Evolutionary conservation across 2,113 vertebrate genomes (phyloP).

Genomic region (Myiopsitta monachus): DNA sequence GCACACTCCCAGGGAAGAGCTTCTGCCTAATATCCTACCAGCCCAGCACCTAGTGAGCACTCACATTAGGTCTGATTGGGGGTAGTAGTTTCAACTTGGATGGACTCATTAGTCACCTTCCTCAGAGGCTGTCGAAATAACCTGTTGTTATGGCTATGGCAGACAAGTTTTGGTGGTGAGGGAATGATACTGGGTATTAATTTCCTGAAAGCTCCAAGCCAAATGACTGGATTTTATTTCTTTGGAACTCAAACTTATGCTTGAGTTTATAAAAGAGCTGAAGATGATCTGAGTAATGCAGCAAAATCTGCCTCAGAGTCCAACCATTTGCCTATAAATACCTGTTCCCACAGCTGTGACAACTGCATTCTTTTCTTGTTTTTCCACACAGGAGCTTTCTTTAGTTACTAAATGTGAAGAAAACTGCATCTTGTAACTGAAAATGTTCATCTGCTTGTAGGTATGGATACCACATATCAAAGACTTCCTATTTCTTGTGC

Average conservation of each 20-base stretch:
- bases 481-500: slow-evolving; percentile 92
- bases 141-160: not conserved
- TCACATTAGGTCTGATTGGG: not conserved
- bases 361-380: not conserved
- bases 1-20: not conserved
- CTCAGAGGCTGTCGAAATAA: not conserved
- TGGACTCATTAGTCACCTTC: not conserved
- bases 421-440: not conserved
- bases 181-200: not conserved
- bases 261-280: not conserved
- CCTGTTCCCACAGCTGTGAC: not conserved
- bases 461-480: slow-evolving; percentile 90
- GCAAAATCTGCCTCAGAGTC: not conserved
- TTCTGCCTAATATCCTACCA: not conserved
- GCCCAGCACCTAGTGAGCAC: not conserved
- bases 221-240: not conserved
- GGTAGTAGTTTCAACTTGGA: not conserved
- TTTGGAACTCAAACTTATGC: not conserved
- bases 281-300: not conserved
- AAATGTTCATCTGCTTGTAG: slow-evolving; percentile 54
- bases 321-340: not conserved
- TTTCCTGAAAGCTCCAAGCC: not conserved
- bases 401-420: not conserved
- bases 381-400: not conserved
- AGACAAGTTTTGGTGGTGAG: not conserved